A percentile compares a stretch with the other conserved stretches of the same genome.
These are phyloP conservation scores for Tyrannus savana DNA, from an alignment of 2,113 vertebrate genomes.

Conservation along the genomic window DNA sequence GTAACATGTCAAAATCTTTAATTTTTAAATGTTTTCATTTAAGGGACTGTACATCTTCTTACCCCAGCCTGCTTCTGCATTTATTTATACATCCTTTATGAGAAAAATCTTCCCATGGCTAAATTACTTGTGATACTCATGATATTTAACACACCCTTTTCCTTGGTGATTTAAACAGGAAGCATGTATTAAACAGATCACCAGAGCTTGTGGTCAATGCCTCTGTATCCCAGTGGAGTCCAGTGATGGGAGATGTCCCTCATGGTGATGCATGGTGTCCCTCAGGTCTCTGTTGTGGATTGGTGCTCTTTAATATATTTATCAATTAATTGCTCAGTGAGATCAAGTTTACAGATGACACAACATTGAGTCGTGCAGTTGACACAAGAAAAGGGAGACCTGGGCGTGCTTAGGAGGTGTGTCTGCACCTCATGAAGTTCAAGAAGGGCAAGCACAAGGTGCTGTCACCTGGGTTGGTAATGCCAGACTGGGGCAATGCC, in stretches of 20 bases:
- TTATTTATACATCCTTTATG: background rate
- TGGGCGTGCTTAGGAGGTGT: background rate
- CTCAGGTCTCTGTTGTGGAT: background rate
- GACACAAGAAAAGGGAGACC: background rate
- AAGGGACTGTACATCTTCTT: background rate
- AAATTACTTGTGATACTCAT: accelerated
- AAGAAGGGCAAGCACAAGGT: background rate
- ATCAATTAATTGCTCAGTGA: background rate
- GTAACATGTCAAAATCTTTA: background rate
- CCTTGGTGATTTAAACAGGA: background rate
- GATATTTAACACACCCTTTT: accelerated
- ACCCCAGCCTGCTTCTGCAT: background rate
- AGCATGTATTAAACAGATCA: background rate
- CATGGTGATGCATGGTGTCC: background rate
- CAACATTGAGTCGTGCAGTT: background rate
- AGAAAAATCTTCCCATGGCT: background rate
- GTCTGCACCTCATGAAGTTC: background rate
- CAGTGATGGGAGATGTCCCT: too few relatives aligned
- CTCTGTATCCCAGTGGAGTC: background rate
- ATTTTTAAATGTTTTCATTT: background rate
- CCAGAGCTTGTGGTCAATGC: background rate
- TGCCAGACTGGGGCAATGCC: background rate
- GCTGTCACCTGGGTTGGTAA: background rate
- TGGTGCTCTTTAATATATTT: accelerated
- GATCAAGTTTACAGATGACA: background rate